Percentiles rank a stretch among this genome's conserved stretches.
phyloP scores from a whole-genome alignment of 2,113 vertebrate genomes.

The Rhombomys opimus region DNA sequence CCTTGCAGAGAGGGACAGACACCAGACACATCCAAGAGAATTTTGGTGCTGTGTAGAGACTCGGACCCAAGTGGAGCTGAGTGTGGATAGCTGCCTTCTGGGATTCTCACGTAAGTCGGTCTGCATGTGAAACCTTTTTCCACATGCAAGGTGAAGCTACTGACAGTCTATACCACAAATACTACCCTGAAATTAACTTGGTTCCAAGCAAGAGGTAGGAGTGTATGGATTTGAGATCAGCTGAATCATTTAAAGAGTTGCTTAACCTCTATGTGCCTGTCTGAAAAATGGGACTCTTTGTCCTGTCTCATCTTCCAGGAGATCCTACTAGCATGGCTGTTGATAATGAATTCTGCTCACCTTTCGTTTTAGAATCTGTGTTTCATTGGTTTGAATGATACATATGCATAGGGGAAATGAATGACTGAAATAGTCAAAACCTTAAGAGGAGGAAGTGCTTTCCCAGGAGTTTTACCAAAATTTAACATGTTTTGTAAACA shows the following conservation, averaged over 20 bases:
- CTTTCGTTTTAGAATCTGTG: not conserved
- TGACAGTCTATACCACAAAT: too few relatives aligned
- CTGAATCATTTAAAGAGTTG: not conserved
- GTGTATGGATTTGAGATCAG: not conserved
- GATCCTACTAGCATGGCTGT: not conserved
- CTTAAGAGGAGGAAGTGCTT: not conserved
- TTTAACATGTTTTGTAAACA: not conserved
- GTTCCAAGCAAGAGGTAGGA: not conserved
- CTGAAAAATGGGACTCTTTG: not conserved
- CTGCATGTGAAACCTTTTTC: not conserved
- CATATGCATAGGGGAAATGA: not conserved
- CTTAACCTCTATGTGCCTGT: not conserved
- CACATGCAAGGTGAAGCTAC: not conserved
- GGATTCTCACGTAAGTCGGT: accelerated
- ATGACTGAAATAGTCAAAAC: not conserved
- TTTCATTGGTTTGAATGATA: not conserved
- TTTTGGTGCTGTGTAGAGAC: too few relatives aligned
- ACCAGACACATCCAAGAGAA: accelerated
- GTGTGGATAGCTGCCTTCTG: not conserved
- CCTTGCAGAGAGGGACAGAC: accelerated
- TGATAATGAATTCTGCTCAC: not conserved
- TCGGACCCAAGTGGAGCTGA: not conserved
- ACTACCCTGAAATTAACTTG: not conserved
- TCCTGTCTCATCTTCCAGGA: not conserved
- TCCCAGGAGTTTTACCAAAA: not conserved